Evolutionary conservation across 2,113 vertebrate genomes (phyloP), one percentile per base, ranked within the genome.

Genomic region (Myotis lucifugus): DNA sequence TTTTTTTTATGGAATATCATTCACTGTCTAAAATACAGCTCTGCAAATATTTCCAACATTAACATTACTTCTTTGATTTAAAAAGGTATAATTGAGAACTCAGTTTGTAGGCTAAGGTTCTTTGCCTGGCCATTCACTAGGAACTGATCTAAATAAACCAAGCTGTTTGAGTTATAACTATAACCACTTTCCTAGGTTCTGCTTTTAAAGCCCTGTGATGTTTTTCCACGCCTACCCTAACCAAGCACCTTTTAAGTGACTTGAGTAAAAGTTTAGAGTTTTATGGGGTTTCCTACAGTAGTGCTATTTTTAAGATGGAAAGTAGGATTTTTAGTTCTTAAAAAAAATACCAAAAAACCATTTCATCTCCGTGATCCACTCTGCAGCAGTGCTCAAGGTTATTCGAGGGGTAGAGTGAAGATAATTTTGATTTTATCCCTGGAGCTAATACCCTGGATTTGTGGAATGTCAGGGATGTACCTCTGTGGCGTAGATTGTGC

Each of bases 201-300:
- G 15, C 23, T 93, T 95, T 94, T 82, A 92, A 95, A 90, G 29
- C 27, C 64, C 59, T 93, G 48, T 3, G 69, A 52, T 56, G 64
- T 84, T 88, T 78, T 12, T n/a, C 29, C 34, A 87, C 34, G 27
- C 1, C 34, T 2, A 73, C 21, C 37, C 34, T 91, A 79, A 88
- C 82, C 78, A 54, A 83, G 40, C 27, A 79, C 56, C 93, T 95
- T 96, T 87, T 91, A 69, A 96, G 69, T 79, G 69, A 87, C 37
- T 87, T 92, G 40, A 96, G 64, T 92, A 70, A 77, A 97, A 97
- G 70, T 86, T 96, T 66, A 82, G 85, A 88, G 40, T 96, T 95
- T 96, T 96, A 91, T 91, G 70, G 56, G 34, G 70, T 96, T 92
- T 94, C 59, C 40, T 84, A 76, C 15, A 89, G 37, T 52, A 86